phyloP scores from a whole-genome alignment of 2,113 vertebrate species.

The Nothocercus nigrocapillus region DNA sequence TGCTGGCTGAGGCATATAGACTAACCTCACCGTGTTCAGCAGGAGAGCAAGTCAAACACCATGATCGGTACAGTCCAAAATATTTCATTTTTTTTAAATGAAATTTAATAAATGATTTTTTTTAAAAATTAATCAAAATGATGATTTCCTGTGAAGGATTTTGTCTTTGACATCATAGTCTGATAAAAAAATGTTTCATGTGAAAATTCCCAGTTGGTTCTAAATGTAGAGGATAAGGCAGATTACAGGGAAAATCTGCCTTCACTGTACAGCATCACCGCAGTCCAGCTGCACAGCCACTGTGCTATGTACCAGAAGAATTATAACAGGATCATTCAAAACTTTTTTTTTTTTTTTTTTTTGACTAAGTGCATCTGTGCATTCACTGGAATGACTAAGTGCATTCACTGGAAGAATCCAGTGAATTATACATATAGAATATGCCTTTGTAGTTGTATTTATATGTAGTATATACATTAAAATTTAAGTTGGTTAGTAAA shows the following conservation, averaged over 20 bases:
- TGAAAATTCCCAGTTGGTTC: not conserved
- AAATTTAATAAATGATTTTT: too few species aligned
- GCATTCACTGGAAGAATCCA: too few species aligned
- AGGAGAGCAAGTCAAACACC: not conserved
- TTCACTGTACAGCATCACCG: not conserved
- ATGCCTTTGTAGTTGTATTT: not conserved
- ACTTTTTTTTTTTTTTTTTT: not conserved
- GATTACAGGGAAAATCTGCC: not conserved
- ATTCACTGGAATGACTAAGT: too few species aligned
- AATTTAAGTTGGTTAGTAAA: not conserved
- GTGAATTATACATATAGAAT: not conserved
- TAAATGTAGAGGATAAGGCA: not conserved
- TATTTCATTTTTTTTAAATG: not conserved
- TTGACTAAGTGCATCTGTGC: not conserved
- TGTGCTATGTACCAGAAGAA: not conserved
- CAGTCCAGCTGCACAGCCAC: not conserved
- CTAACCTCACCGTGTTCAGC: not conserved
- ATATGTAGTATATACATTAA: not conserved
- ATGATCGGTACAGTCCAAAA: not conserved
- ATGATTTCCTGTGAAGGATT: not conserved
- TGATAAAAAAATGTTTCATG: not conserved
- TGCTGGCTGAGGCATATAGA: not conserved
- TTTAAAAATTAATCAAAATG: not conserved
- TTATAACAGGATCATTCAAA: not conserved
- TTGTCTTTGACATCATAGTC: not conserved